Percentiles rank a stretch among this genome's conserved stretches.
Conservation (phyloP, 2,888 invertebrate genomes). For the Oxytorus armatus region DNA sequence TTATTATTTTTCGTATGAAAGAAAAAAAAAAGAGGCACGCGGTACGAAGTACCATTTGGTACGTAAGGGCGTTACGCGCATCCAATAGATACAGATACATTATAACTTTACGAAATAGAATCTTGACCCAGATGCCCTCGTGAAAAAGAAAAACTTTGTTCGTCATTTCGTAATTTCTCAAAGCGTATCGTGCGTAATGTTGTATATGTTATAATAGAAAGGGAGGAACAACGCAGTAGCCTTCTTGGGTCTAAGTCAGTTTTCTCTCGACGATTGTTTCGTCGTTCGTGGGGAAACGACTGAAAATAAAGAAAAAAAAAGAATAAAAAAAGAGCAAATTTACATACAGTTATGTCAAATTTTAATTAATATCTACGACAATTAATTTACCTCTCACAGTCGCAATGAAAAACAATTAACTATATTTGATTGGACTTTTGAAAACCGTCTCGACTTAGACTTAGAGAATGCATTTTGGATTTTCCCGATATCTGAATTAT, state of each 20-base stretch:
- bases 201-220: not conserved
- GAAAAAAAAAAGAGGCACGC: not conserved
- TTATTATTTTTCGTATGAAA: too few relatives aligned
- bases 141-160: slow-evolving; percentile 32
- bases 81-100: slow-evolving; percentile 13
- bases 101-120: slow-evolving; percentile 49
- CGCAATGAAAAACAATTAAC: not conserved
- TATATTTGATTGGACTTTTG: too few relatives aligned
- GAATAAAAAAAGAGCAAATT: not conserved
- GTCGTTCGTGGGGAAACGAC: slow-evolving; percentile 4
- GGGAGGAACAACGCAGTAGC: not conserved
- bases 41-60: not conserved
- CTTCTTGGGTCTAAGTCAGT: not conserved
- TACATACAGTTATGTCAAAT: not conserved
- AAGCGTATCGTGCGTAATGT: slow-evolving; percentile 17
- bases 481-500: too few relatives aligned
- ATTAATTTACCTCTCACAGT: not conserved
- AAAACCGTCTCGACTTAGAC: too few relatives aligned
- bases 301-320: not conserved
- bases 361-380: not conserved
- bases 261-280: slow-evolving; percentile 5
- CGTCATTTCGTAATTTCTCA: slow-evolving; percentile 35
- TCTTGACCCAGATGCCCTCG: slow-evolving; percentile 64
- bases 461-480: too few relatives aligned
- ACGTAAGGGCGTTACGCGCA: slow-evolving; percentile 14